Conservation (phyloP, 2,888 invertebrate species). For the Terebella lapidaria region DNA sequence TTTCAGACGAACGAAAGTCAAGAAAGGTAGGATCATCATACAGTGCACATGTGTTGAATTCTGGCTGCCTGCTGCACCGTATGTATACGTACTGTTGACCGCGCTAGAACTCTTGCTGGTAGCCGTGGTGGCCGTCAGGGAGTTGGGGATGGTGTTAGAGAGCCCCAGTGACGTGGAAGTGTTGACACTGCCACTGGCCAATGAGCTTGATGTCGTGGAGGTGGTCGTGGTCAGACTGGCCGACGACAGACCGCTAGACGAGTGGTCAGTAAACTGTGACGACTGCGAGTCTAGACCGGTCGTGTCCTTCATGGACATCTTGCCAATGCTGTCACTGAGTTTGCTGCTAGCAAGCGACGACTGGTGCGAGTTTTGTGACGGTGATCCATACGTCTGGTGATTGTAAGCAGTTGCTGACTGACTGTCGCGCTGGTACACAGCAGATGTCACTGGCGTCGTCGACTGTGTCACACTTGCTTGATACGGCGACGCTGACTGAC, state of each 20-base stretch:
- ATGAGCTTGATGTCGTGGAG: constrained; percentile 27
- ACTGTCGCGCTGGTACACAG: constrained; percentile 13
- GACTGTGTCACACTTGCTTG: constrained; percentile 13
- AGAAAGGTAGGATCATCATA: no score
- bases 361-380: constrained; percentile 8
- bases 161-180: constrained; percentile 27
- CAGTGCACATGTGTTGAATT: no score
- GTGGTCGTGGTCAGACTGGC: constrained; percentile 33
- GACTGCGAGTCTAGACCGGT: not conserved
- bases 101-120: not conserved
- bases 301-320: constrained; percentile 43
- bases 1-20: no score
- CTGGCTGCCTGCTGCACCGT: no score
- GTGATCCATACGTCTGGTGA: constrained; percentile 30
- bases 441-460: constrained; percentile 8
- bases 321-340: constrained; percentile 42
- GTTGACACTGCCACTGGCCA: constrained; percentile 11
- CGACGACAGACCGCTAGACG: constrained; percentile 23
- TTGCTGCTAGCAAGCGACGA: constrained; percentile 34
- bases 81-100: not conserved
- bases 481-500: constrained; percentile 20
- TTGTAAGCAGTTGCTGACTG: constrained; percentile 33
- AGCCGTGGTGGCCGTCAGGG: not conserved
- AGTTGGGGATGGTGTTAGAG: not conserved
- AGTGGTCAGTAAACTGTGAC: not conserved